These are phyloP conservation scores for Apteryx owenii DNA, from an alignment of 2,113 vertebrate species.

Conservation along the genomic window DNA sequence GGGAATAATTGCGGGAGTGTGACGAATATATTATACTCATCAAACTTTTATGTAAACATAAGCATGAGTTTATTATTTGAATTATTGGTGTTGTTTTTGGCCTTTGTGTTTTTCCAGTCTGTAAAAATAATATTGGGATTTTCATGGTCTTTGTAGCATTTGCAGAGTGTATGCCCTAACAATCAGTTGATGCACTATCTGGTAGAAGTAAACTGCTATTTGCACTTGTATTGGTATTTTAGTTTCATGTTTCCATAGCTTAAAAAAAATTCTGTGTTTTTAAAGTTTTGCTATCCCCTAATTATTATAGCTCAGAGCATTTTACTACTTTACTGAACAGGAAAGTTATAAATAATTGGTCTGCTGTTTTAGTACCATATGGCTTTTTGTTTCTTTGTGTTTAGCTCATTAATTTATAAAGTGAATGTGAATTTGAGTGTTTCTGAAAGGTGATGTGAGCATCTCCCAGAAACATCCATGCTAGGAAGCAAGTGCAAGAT, in stretches of 20 bases:
- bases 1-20: constrained; percentile 82
- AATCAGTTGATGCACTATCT: constrained; percentile 56
- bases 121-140: constrained; percentile 76
- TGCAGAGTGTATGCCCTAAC: constrained; percentile 52
- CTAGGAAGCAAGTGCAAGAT: neutral
- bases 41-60: constrained; percentile 77
- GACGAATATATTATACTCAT: constrained; percentile 81
- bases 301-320: constrained; percentile 23
- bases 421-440: neutral
- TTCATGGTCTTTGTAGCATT: constrained; percentile 59
- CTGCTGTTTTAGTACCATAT: constrained; percentile 13
- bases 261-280: constrained; percentile 37
- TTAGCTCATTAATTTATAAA: neutral
- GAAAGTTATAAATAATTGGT: constrained; percentile 12
- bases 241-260: constrained; percentile 50
- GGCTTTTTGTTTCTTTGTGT: neutral
- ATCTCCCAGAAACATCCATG: neutral
- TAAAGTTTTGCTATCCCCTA: constrained; percentile 38
- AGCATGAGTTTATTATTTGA: constrained; percentile 78
- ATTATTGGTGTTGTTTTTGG: constrained; percentile 80
- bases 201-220: constrained; percentile 65
- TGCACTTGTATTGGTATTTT: constrained; percentile 61
- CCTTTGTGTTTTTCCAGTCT: constrained; percentile 70
- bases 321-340: constrained; percentile 23
- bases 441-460: neutral